Evolutionary conservation across 2,888 invertebrate species (phyloP).

Genomic region (Amblyteles armatorius): DNA sequence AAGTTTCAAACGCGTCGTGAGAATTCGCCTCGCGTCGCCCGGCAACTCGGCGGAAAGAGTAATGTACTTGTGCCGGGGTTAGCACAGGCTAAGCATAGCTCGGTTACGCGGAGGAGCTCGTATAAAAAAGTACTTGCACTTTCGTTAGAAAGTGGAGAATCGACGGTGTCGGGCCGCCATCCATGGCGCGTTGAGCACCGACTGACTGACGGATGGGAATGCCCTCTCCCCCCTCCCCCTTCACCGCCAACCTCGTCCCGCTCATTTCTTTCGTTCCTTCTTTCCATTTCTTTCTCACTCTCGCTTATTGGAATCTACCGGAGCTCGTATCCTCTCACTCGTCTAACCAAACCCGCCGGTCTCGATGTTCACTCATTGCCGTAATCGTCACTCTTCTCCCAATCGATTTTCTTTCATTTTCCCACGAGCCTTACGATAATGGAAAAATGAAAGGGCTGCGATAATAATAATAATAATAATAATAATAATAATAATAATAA

Average conservation of each 20-base stretch:
- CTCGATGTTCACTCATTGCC: constrained; percentile 65
- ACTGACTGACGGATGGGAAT: constrained; percentile 63
- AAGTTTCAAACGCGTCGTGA: constrained; percentile 67
- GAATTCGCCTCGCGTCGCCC: constrained; percentile 42
- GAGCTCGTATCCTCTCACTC: constrained; percentile 33
- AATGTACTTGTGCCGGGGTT: constrained; percentile 20
- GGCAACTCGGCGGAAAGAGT: constrained; percentile 27
- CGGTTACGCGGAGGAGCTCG: constrained; percentile 75
- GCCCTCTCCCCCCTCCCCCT: constrained; percentile 27
- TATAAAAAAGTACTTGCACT: constrained; percentile 83
- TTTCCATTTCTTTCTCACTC: constrained; percentile 42
- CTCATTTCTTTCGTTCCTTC: constrained; percentile 20
- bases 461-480: too few species aligned
- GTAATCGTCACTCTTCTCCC: constrained; percentile 42
- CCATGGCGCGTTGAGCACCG: constrained; percentile 73
- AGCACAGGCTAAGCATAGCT: constrained; percentile 58
- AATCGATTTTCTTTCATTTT: neutral
- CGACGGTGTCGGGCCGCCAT: constrained; percentile 75
- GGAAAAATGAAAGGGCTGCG: neutral
- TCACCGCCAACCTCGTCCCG: neutral
- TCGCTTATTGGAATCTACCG: constrained; percentile 9
- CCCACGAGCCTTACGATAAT: neutral
- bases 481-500: too few species aligned
- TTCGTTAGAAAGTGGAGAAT: constrained; percentile 84
- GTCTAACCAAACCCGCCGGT: constrained; percentile 75